Conservation (phyloP, 2,113 vertebrate species). For the Morone saxatilis region DNA sequence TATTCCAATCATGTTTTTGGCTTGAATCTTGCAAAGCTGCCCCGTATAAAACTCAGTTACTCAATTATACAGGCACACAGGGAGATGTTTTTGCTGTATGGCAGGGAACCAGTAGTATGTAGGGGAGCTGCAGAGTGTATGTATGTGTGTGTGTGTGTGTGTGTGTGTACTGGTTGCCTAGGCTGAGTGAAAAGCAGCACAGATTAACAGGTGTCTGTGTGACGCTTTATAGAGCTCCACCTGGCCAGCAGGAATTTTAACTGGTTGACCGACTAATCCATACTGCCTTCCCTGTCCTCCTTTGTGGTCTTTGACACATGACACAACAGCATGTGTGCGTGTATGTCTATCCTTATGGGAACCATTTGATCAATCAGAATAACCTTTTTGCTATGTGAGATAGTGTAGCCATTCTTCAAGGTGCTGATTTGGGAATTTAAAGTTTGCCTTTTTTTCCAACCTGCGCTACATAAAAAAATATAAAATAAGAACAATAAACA, state of each 20-base stretch:
- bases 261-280: slow-evolving; percentile 60
- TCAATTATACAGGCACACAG: slow-evolving; percentile 1
- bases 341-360: not conserved
- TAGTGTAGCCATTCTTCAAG: not conserved
- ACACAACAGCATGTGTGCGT: not conserved
- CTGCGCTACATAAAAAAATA: no score
- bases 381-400: not conserved
- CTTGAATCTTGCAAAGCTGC: slow-evolving; percentile 1
- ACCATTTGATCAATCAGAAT: not conserved
- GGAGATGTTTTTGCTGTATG: slow-evolving; percentile 18
- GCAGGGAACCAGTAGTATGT: slow-evolving; percentile 2
- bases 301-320: slow-evolving; percentile 28
- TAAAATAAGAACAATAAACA: no score
- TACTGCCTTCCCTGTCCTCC: slow-evolving; percentile 28
- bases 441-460: no score
- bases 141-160: slow-evolving; percentile 32
- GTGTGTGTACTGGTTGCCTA: slow-evolving; percentile 26
- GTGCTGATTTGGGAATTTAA: not conserved
- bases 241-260: slow-evolving; percentile 78
- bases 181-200: slow-evolving; percentile 62
- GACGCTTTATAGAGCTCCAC: slow-evolving; percentile 71
- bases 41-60: slow-evolving; percentile 19
- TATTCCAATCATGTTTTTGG: slow-evolving; percentile 19
- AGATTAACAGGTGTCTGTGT: slow-evolving; percentile 45
- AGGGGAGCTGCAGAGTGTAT: slow-evolving; percentile 5